Conservation (phyloP, 2,888 invertebrate species). For the Salticus scenicus region DNA sequence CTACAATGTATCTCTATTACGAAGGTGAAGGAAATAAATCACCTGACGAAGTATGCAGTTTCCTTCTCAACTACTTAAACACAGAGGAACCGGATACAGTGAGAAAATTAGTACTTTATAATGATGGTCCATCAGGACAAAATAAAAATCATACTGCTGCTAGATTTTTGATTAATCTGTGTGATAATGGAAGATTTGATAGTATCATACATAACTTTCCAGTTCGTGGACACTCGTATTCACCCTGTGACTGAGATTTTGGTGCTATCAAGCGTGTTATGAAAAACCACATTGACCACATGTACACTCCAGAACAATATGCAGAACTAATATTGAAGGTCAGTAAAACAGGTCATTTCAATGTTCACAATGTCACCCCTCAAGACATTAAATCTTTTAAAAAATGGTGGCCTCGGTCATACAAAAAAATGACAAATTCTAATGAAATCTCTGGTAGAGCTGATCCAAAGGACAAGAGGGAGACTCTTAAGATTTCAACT, state of each 20-base stretch:
- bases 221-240: neutral
- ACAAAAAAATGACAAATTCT: neutral
- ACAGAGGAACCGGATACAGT: neutral
- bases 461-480: neutral
- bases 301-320: slow-evolving; percentile 10
- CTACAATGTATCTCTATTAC: too few relatives aligned
- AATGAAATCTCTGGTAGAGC: neutral
- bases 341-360: slow-evolving; percentile 8
- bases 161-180: neutral
- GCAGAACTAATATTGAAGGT: slow-evolving; percentile 3
- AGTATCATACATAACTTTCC: neutral
- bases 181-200: slow-evolving; percentile 14
- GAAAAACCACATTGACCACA: too few relatives aligned
- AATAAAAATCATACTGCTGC: neutral
- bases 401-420: neutral
- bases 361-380: neutral
- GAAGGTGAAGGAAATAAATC: neutral
- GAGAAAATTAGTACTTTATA: slow-evolving; percentile 4
- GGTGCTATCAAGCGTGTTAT: neutral
- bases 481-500: neutral
- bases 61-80: neutral
- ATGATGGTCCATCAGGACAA: slow-evolving; percentile 11
- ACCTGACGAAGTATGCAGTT: neutral
- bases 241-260: neutral
- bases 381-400: slow-evolving; percentile 14